Base-by-base conservation (phyloP, 2,113 vertebrate species). In the Myotis davidii region DNA sequence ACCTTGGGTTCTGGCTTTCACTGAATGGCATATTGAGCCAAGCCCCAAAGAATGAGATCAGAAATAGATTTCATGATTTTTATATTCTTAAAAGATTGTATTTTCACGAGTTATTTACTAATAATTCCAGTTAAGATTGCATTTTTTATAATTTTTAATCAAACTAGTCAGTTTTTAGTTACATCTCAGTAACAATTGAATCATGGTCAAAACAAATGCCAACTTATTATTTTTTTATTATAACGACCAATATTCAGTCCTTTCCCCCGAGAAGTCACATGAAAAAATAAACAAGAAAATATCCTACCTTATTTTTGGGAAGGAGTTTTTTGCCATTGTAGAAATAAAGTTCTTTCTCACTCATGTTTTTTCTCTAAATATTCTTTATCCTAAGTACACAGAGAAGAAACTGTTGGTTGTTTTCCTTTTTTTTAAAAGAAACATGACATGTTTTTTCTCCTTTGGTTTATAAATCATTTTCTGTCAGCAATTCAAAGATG, bases 391-490 rank as follows among this genome's bases (percentile, higher is more conserved):
- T 65, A 93, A 89, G 27, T 32, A 39, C 37, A 85, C 18, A 74
- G 21, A 64, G 21, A 59, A 50, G 23, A 39, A n/a, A 23, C 5
- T 48, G 5, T 56, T n/a, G 25, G 20, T 34, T 81, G 6, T 25
- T 76, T 74, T 76, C 77, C 9, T 10, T 70, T 86, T 86, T 86
- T 21, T 21, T 73, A 48, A 27, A 86, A 29, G 59, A 90, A 74
- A 29, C 29, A 76, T 34, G 21, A 45, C n/a, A 32, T 39, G 18
- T 8, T 85, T 20, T 65, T 77, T 82, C 45, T 29, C 48, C 88
- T 69, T 72, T n/a, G 23, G 21, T 85, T 93, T 82, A 27, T 73
- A 81, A 79, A 67, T 70, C 10, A 86, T 74, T 90, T 88, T 74
- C 29, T 42, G 37, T 29, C 5, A 65, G 3, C 10, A 83, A 9